These are phyloP conservation scores for Tapirus terrestris DNA, from an alignment of 2,113 vertebrate genomes.

Conservation along the genomic window DNA sequence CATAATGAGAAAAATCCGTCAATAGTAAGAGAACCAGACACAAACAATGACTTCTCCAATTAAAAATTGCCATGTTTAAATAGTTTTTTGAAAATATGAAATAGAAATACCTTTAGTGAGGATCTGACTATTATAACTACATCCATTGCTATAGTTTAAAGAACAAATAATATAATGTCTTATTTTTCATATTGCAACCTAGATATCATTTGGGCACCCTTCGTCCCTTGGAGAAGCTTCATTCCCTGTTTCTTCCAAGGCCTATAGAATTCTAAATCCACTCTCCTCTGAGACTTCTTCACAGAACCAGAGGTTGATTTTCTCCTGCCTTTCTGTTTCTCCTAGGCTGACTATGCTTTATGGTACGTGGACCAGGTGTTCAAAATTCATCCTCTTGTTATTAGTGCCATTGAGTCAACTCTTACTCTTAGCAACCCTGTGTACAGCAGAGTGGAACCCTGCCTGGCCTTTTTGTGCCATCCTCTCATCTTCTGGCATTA, in stretches of 20 bases:
- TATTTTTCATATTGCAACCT: neutral
- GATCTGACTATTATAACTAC: neutral
- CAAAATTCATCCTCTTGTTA: neutral
- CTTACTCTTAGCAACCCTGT: no score
- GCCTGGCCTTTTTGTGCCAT: no score
- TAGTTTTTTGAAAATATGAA: neutral
- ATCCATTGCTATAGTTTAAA: neutral
- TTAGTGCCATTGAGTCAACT: no score
- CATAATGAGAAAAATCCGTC: neutral
- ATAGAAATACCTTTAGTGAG: neutral
- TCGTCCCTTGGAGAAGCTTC: neutral
- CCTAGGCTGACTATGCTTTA: neutral
- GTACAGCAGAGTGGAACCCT: no score
- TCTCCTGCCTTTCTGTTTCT: neutral
- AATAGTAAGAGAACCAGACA: neutral
- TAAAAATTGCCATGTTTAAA: neutral
- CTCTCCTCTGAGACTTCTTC: neutral
- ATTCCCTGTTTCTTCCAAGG: neutral
- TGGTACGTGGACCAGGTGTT: neutral
- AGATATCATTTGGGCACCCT: neutral
- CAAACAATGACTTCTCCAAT: neutral
- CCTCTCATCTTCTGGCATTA: no score
- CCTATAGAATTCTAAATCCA: neutral
- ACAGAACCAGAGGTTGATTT: neutral
- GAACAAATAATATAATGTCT: neutral